Conservation (phyloP, 2,113 vertebrate genomes). For the Dipodomys stephensi region DNA sequence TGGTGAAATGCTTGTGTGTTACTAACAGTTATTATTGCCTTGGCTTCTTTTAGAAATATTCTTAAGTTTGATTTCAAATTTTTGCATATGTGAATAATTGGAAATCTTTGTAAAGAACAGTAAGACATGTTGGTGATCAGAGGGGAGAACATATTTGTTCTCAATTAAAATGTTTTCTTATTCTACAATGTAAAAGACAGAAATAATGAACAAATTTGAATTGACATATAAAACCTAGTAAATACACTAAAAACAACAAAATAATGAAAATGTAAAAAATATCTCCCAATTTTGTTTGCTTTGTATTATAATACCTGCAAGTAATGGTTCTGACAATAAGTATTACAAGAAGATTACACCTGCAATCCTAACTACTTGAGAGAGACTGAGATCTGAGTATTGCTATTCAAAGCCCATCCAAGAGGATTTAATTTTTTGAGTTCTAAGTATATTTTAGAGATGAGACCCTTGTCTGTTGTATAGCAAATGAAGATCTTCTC, state of each 20-base stretch:
- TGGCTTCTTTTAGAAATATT: slow-evolving; percentile 8
- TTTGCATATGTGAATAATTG: not conserved
- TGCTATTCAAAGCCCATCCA: too few relatives aligned
- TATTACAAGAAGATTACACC: not conserved
- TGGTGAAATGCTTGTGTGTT: not conserved
- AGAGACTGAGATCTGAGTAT: too few relatives aligned
- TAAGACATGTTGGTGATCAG: not conserved
- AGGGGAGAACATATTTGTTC: not conserved
- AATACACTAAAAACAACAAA: not conserved
- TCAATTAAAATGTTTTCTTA: not conserved
- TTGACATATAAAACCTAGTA: not conserved
- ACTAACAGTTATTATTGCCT: not conserved
- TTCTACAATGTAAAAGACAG: not conserved
- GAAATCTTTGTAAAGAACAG: not conserved
- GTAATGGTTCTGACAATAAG: not conserved
- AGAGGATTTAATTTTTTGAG: too few relatives aligned
- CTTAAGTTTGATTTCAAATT: not conserved
- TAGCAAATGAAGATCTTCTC: too few relatives aligned
- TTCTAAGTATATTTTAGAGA: too few relatives aligned
- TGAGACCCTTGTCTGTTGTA: too few relatives aligned
- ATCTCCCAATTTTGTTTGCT: not conserved
- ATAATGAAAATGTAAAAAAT: not conserved
- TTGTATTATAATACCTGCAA: not conserved
- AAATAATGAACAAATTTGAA: not conserved
- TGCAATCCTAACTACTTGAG: too few relatives aligned